Conservation (phyloP, 2,113 vertebrate genomes). For the Hippoglossus stenolepis region DNA sequence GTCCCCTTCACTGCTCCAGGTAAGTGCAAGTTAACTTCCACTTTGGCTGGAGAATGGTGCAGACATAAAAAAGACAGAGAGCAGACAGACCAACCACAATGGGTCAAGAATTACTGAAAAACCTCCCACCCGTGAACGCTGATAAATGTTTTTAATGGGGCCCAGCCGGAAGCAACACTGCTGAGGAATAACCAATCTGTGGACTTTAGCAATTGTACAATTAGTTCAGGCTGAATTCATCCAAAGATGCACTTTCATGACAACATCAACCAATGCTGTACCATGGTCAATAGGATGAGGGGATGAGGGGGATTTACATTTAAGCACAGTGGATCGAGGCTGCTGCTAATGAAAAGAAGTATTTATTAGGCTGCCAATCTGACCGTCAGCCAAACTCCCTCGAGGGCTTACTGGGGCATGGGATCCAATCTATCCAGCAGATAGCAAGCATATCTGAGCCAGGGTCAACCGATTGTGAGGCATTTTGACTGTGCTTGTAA, state of each 20-base stretch:
- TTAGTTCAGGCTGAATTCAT: conserved; percentile 2
- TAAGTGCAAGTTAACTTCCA: not conserved
- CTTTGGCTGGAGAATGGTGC: too few species aligned
- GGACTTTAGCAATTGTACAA: not conserved
- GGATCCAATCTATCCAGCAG: conserved; percentile 34
- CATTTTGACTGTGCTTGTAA: conserved; percentile 20
- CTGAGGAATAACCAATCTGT: not conserved
- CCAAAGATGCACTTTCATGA: conserved; percentile 8
- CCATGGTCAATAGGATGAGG: conserved; percentile 48
- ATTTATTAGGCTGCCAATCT: conserved; percentile 74
- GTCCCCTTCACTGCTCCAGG: too few species aligned
- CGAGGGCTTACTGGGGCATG: conserved; percentile 33
- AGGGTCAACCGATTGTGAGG: conserved; percentile 20
- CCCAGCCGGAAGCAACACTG: not conserved
- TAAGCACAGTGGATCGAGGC: conserved; percentile 70
- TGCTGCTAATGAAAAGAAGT: conserved; percentile 71
- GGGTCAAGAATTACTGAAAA: not conserved
- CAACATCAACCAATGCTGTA: conserved; percentile 3
- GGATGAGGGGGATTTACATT: conserved; percentile 63
- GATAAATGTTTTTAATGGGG: not conserved
- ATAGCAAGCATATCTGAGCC: conserved; percentile 41
- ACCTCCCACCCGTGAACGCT: not conserved
- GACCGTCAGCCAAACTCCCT: conserved; percentile 55
- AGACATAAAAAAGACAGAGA: too few species aligned
- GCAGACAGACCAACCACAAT: not conserved